phyloP scores from a whole-genome alignment of 2,797 vertebrate genomes.

The Luscinia megarhynchos region DNA sequence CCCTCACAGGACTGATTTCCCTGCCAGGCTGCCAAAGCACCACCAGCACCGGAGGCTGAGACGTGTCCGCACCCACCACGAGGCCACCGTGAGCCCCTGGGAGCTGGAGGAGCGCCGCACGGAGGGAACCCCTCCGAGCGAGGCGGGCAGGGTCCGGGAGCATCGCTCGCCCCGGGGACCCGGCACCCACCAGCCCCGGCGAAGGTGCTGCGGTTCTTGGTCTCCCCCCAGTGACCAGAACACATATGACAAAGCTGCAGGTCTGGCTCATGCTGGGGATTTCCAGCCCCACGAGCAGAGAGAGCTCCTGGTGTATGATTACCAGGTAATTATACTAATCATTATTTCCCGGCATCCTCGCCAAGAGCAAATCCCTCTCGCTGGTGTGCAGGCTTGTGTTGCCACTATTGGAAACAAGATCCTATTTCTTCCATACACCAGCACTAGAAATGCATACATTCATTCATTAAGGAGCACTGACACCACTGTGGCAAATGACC shows the following conservation, averaged over 20 bases:
- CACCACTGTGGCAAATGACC: conserved; percentile 62
- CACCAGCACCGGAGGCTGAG: neutral
- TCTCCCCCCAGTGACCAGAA: conserved; percentile 66
- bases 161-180: rapidly evolving
- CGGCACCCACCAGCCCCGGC: neutral
- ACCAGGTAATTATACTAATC: conserved; percentile 5
- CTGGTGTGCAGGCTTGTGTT: neutral
- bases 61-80: rapidly evolving
- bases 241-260: conserved; percentile 12
- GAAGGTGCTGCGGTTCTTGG: conserved; percentile 8
- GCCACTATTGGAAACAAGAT: conserved; percentile 66
- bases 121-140: neutral
- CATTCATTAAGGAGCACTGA: conserved; percentile 54
- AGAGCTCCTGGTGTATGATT: neutral
- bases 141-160: neutral
- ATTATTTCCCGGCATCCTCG: neutral
- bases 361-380: neutral
- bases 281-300: neutral
- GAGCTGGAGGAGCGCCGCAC: neutral
- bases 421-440: neutral
- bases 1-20: neutral
- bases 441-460: conserved; percentile 59
- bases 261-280: neutral
- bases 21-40: neutral
- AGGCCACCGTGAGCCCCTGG: neutral